Conservation (phyloP, 2,888 invertebrate genomes). For the Chaetogeoica ovagalla region DNA sequence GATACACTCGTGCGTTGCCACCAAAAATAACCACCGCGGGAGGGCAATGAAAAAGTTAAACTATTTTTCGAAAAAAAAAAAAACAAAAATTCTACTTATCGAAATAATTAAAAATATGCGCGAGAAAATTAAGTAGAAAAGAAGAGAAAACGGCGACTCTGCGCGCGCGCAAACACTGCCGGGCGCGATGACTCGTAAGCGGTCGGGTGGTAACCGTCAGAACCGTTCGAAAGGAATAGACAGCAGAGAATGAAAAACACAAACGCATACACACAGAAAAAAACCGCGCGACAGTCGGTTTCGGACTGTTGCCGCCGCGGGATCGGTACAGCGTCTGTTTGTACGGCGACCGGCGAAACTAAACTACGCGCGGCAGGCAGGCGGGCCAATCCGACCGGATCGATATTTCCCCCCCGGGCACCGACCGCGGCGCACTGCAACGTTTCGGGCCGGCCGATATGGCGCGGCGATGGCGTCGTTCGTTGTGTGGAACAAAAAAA, state of each 20-base stretch:
- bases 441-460: background rate
- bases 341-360: conserved; percentile 6
- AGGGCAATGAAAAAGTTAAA: too few species aligned
- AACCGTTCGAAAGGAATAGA: background rate
- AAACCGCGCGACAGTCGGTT: conserved; percentile 35
- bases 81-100: too few species aligned
- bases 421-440: conserved; percentile 29
- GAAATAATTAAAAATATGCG: too few species aligned
- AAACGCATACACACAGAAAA: background rate
- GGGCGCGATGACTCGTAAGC: conserved; percentile 3
- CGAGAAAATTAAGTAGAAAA: background rate
- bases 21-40: too few species aligned
- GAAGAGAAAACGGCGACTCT: too few species aligned
- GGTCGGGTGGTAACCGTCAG: conserved; percentile 31
- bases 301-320: conserved; percentile 7
- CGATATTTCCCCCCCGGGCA: conserved; percentile 43
- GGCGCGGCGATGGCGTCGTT: background rate
- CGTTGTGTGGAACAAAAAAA: too few species aligned
- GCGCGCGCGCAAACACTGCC: background rate
- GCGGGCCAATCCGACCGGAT: conserved; percentile 45
- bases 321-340: conserved; percentile 48
- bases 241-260: too few species aligned
- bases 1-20: too few species aligned
- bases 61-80: too few species aligned
- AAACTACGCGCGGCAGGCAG: conserved; percentile 24